These are phyloP conservation scores for Tetrao urogallus DNA, from an alignment of 2,113 vertebrate species.

Conservation along the genomic window DNA sequence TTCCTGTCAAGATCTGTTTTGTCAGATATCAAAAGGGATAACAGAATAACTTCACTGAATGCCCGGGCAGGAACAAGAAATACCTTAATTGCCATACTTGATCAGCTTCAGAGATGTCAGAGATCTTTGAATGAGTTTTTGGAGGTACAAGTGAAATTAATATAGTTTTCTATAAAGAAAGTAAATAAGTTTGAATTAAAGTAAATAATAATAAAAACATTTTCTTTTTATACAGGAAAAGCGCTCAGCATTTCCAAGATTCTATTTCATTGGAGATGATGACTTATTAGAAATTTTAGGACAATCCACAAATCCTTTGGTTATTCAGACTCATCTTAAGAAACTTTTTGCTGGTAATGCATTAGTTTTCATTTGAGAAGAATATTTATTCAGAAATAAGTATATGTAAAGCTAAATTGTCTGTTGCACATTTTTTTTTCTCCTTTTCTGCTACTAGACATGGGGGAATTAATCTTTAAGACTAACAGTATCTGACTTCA, in stretches of 20 bases:
- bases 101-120: slow-evolving; percentile 97
- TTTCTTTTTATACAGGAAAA: slow-evolving; percentile 86
- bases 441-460: neutral
- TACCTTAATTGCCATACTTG: slow-evolving; percentile 88
- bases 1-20: slow-evolving; percentile 86
- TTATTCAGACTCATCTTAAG: slow-evolving; percentile 97
- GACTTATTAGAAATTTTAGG: slow-evolving; percentile 97
- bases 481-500: neutral
- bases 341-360: slow-evolving; percentile 94
- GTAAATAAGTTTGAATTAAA: neutral
- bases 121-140: slow-evolving; percentile 97
- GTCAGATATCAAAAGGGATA: slow-evolving; percentile 91
- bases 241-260: slow-evolving; percentile 94
- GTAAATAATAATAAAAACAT: neutral
- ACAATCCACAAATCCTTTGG: slow-evolving; percentile 90
- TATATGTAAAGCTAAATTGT: neutral
- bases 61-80: slow-evolving; percentile 88
- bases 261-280: slow-evolving; percentile 98
- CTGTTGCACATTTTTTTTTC: neutral
- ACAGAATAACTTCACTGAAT: slow-evolving; percentile 87
- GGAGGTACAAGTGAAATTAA: slow-evolving; percentile 82
- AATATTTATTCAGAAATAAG: neutral
- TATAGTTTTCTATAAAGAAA: neutral
- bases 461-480: neutral
- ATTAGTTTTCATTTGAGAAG: neutral